phyloP scores from a whole-genome alignment of 2,113 vertebrate genomes.

The Callocephalon fimbriatum region DNA sequence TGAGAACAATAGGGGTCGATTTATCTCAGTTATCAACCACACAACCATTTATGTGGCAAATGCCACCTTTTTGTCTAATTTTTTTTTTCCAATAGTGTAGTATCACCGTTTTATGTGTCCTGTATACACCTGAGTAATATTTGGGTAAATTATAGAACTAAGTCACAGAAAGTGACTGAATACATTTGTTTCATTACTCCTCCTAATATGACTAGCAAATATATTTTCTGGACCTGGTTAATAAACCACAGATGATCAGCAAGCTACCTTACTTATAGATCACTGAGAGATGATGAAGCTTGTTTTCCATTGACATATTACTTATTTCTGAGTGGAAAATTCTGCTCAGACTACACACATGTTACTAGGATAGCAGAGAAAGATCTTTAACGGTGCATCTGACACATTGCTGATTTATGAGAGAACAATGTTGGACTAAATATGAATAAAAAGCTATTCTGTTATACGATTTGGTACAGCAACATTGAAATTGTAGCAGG shows the following conservation, averaged over 20 bases:
- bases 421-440: not conserved
- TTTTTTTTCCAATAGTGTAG: not conserved
- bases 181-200: not conserved
- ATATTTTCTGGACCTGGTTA: not conserved
- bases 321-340: constrained; percentile 22
- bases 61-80: not conserved
- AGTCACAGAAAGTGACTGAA: not conserved
- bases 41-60: not conserved
- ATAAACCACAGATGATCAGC: not conserved
- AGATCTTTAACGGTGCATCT: not conserved
- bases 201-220: not conserved
- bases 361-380: not conserved
- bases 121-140: not conserved
- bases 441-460: constrained; percentile 12
- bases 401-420: constrained; percentile 37
- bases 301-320: constrained; percentile 7
- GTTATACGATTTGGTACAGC: constrained; percentile 6
- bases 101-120: not conserved
- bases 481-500: not conserved
- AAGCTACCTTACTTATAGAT: not conserved
- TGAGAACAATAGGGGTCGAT: not conserved
- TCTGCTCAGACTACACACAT: not conserved
- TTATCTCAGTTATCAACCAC: not conserved
- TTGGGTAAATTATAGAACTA: not conserved
- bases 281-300: not conserved